Evolutionary conservation across 2,888 invertebrate species (phyloP).

Genomic region (Microdon myrmicae): DNA sequence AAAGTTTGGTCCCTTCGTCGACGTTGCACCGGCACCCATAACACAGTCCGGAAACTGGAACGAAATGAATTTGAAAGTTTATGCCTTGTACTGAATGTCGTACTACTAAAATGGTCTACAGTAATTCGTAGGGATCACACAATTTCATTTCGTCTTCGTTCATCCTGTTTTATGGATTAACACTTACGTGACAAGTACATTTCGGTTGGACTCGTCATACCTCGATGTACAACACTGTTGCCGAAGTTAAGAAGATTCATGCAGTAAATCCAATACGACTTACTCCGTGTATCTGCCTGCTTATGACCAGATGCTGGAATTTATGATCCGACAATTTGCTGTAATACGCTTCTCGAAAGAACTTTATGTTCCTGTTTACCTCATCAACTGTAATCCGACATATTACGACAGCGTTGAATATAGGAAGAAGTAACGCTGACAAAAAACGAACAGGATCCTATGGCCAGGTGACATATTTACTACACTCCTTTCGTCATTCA

Average conservation of each 20-base stretch:
- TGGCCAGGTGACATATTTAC: constrained; percentile 25
- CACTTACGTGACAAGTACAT: constrained; percentile 49
- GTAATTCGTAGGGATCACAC: constrained; percentile 34
- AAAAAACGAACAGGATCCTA: too few relatives aligned
- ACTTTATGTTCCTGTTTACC: constrained; percentile 8
- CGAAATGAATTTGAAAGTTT: constrained; percentile 41
- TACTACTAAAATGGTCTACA: constrained; percentile 38
- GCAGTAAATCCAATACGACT: too few relatives aligned
- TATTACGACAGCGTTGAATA: constrained; percentile 6
- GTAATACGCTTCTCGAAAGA: constrained; percentile 7
- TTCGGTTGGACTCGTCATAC: constrained; percentile 2
- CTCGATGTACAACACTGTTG: neutral
- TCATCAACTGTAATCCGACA: constrained; percentile 17
- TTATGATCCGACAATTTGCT: constrained; percentile 20
- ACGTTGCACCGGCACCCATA: neutral
- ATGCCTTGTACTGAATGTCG: constrained; percentile 34
- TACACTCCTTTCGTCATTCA: constrained; percentile 8
- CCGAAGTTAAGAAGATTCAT: too few relatives aligned
- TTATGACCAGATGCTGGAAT: constrained; percentile 16
- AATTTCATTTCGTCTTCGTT: constrained; percentile 41
- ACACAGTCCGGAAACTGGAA: constrained; percentile 11
- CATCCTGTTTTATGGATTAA: constrained; percentile 42
- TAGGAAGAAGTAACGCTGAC: too few relatives aligned
- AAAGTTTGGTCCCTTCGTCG: constrained; percentile 20
- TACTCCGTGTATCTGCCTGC: too few relatives aligned